phyloP scores from a whole-genome alignment of 2,888 invertebrate genomes.

The Ichneumoninae sp. region DNA sequence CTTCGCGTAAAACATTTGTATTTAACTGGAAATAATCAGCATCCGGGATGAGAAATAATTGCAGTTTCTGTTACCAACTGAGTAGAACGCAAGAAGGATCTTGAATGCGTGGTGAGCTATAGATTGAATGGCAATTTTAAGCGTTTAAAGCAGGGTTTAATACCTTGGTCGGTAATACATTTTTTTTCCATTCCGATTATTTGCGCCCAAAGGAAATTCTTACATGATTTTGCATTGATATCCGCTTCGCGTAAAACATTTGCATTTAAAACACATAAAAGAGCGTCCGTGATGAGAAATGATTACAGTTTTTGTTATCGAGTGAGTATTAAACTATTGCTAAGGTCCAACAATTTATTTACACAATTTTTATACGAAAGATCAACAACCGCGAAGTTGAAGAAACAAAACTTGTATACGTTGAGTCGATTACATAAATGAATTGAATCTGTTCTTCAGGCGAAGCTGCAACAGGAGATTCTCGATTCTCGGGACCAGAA shows the following conservation, averaged over 20 bases:
- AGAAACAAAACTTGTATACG: background rate
- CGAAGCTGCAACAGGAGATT: slow-evolving; percentile 76
- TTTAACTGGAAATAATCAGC: too few relatives aligned
- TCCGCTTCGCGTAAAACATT: too few relatives aligned
- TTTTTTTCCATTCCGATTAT: background rate
- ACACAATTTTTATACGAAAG: background rate
- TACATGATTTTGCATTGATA: background rate
- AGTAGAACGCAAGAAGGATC: slow-evolving; percentile 73
- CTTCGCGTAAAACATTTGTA: too few relatives aligned
- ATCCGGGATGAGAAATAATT: background rate
- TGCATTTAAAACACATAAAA: too few relatives aligned
- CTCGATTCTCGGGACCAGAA: slow-evolving; percentile 73
- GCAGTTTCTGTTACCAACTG: background rate
- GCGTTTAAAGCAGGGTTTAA: background rate
- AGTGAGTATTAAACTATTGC: background rate
- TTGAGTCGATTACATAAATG: background rate
- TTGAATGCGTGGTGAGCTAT: slow-evolving; percentile 76
- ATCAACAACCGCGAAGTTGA: background rate
- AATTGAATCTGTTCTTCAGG: slow-evolving; percentile 66
- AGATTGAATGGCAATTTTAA: background rate
- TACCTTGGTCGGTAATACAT: background rate
- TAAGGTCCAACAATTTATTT: background rate
- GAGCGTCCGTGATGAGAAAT: too few relatives aligned
- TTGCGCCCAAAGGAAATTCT: background rate
- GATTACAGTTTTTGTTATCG: background rate